phyloP scores from a whole-genome alignment of 2,797 vertebrate species.

The Setipinna tenuifilis region DNA sequence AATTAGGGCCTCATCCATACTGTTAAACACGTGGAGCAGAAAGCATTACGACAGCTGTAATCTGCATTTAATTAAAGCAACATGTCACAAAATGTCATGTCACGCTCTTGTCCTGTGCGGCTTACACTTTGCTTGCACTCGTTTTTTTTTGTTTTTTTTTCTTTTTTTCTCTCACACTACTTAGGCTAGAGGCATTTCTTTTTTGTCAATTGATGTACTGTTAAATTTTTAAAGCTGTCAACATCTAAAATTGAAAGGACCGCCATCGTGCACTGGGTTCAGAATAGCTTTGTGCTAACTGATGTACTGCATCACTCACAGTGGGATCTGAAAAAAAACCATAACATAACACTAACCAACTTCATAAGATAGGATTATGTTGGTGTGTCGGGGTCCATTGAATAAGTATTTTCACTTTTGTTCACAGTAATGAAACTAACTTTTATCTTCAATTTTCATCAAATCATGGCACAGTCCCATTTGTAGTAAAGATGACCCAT shows the following conservation, averaged over 20 bases:
- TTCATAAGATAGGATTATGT: background rate
- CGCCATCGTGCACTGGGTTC: background rate
- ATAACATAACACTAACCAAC: background rate
- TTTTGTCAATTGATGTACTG: constrained; percentile 18
- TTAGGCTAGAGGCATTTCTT: background rate
- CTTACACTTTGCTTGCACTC: constrained; percentile 13
- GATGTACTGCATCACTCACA: background rate
- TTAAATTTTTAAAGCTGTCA: constrained; percentile 45
- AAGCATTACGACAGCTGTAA: constrained; percentile 26
- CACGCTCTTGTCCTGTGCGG: constrained; percentile 19
- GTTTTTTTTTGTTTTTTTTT: background rate
- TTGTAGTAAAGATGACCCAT: background rate
- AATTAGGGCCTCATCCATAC: constrained; percentile 36
- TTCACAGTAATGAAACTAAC: background rate
- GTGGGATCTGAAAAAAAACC: background rate
- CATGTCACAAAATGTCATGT: constrained; percentile 27
- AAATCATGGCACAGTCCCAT: background rate
- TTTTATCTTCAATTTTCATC: background rate
- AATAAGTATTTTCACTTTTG: background rate
- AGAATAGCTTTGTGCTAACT: background rate
- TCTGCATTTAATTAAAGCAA: constrained; percentile 38
- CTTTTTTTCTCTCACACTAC: background rate
- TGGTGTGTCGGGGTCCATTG: background rate
- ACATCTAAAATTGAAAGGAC: constrained; percentile 41
- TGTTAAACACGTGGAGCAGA: constrained; percentile 30